phyloP scores from a whole-genome alignment of 2,113 vertebrate species.

The Dipodomys ordii region DNA sequence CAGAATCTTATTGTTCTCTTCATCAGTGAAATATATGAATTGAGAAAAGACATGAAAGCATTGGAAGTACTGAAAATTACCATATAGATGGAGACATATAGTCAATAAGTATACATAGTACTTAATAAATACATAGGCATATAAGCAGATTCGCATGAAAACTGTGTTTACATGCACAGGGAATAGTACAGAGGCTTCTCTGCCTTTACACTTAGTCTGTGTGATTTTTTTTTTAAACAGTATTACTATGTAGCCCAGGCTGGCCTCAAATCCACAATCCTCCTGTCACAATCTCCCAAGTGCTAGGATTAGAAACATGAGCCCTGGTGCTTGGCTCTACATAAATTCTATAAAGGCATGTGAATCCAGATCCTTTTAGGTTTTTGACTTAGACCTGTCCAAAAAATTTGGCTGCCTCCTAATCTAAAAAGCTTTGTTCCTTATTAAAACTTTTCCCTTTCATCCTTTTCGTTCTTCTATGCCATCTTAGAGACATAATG shows the following conservation, averaged over 20 bases:
- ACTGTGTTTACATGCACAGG: not conserved
- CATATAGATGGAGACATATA: not conserved
- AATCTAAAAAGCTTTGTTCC: slow-evolving; percentile 27
- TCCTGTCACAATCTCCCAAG: not conserved
- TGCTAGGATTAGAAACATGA: not conserved
- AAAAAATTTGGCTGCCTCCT: slow-evolving; percentile 37
- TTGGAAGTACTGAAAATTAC: not conserved
- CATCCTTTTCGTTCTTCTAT: not conserved
- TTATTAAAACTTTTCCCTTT: slow-evolving; percentile 6
- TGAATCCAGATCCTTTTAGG: slow-evolving; percentile 32
- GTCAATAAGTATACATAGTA: not conserved
- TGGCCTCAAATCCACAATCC: not conserved
- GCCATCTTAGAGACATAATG: slow-evolving; percentile 6
- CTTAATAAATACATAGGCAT: too few species aligned
- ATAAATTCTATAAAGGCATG: not conserved
- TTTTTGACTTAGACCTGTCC: not conserved
- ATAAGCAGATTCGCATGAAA: not conserved
- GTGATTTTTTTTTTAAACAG: not conserved
- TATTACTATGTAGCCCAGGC: not conserved
- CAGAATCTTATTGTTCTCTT: not conserved
- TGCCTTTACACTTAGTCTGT: not conserved
- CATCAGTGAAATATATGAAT: not conserved
- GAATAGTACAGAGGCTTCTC: not conserved
- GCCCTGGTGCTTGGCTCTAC: not conserved
- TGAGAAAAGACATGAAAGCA: not conserved